Base-by-base conservation (phyloP, 2,113 vertebrate species). In the Martes martes region DNA sequence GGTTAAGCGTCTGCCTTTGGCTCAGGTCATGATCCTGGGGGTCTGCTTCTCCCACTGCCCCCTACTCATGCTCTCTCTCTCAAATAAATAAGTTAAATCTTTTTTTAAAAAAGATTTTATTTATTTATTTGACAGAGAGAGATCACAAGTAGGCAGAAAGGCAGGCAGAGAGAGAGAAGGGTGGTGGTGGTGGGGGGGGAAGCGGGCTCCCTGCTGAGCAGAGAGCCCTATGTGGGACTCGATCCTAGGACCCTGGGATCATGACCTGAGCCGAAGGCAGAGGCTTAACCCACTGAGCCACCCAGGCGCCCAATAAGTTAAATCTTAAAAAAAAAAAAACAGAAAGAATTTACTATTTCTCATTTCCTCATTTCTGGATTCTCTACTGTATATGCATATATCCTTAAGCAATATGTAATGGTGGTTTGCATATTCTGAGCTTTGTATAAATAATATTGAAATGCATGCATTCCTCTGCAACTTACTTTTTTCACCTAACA, bases 331-430 rank as follows among this genome's bases (percentile, higher is more conserved):
- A 65, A 65, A 63, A 63, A 47, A 50, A 52, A 52, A 10, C 14
- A 52, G 16, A 52, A 52, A 52, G 57, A 33, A 67, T 84, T 87
- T 82, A 13, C 50, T 33, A 39, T 50, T 89, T 91, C 90, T 91
- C 67, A 76, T 61, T 57, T 69, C 65, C 39, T 92, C n/a, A 85
- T 89, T 95, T 96, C 57, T 91, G 11, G 65, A 50, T 65, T 57
- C 23, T 73, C 92, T 67, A 1, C 7, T 61, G 36, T 1, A 45
- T 65, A 63, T 18, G 19, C 31, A 73, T 47, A 18, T 59, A 57
- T 80, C 42, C 24, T 36, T 90, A 90, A 92, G 80, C 21, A 31
- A 52, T 57, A 63, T 33, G 57, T 33, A 36, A 47, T 87, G 7
- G 11, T 59, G 79, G 89, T 92, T 79, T 73, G 50, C 47, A n/a